Evolutionary conservation across 2,797 vertebrate species (phyloP).

Genomic region (Hozukius guyotensis): DNA sequence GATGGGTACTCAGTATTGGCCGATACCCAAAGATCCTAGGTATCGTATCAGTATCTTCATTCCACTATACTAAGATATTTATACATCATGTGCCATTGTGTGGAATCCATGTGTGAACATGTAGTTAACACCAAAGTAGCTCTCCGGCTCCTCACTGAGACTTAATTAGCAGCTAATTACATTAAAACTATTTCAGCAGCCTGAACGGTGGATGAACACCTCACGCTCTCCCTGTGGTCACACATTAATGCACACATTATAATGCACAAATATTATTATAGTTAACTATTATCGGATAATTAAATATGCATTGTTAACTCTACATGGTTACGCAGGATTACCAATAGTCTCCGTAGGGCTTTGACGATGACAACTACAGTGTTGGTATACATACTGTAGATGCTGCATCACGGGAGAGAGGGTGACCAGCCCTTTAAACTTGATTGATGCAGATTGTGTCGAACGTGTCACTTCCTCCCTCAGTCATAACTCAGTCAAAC

Average conservation of each 20-base stretch:
- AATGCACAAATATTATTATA: background rate
- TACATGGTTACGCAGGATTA: no score
- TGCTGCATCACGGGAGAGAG: no score
- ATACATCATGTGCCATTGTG: background rate
- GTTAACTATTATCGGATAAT: no score
- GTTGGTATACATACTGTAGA: no score
- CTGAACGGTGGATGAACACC: background rate
- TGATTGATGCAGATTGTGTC: background rate
- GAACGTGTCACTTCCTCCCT: background rate
- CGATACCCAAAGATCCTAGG: no score
- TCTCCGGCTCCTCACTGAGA: background rate
- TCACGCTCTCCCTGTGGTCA: background rate
- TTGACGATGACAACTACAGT: no score
- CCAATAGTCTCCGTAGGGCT: no score
- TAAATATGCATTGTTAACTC: no score
- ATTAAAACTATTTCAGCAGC: background rate
- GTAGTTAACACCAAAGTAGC: constrained; percentile 5
- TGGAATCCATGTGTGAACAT: constrained; percentile 9
- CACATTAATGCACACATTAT: background rate
- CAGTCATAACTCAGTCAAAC: background rate
- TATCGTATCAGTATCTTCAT: no score
- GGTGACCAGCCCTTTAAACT: background rate
- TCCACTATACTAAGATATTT: background rate
- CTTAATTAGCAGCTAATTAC: constrained; percentile 16
- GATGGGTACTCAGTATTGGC: no score